Percentiles rank a stretch among this genome's conserved stretches.
Conservation (phyloP, 2,888 invertebrate genomes). For the Lasioglossum morio region DNA sequence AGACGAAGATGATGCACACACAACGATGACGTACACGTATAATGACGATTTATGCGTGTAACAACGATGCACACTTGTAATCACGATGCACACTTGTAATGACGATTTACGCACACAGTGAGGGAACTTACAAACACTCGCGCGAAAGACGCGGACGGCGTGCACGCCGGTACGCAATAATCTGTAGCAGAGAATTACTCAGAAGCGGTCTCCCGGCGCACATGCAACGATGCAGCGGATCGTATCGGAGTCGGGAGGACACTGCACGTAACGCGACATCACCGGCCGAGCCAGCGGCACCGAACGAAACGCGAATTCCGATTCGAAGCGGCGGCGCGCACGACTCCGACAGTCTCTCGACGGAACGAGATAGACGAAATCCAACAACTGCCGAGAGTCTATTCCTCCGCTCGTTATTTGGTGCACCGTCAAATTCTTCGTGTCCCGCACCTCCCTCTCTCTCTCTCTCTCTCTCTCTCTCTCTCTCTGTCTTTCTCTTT, state of each 20-base stretch:
- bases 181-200: constrained; percentile 19
- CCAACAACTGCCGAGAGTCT: not conserved
- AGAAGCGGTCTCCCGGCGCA: constrained; percentile 9
- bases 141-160: not conserved
- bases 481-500: no score
- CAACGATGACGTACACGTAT: no score
- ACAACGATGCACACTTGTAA: no score
- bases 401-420: not conserved
- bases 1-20: no score
- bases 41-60: no score
- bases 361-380: not conserved
- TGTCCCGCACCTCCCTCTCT: not conserved
- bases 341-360: not conserved
- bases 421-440: not conserved
- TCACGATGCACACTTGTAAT: no score
- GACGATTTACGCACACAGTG: no score
- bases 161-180: constrained; percentile 6
- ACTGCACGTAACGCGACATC: constrained; percentile 34
- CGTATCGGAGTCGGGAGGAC: constrained; percentile 30
- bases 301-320: constrained; percentile 24
- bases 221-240: constrained; percentile 4
- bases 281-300: constrained; percentile 14
- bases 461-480: no score
- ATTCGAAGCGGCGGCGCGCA: constrained; percentile 4
- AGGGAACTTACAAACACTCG: not conserved